These are phyloP conservation scores for Leucoma salicis DNA, from an alignment of 2,888 invertebrate genomes.

Conservation along the genomic window DNA sequence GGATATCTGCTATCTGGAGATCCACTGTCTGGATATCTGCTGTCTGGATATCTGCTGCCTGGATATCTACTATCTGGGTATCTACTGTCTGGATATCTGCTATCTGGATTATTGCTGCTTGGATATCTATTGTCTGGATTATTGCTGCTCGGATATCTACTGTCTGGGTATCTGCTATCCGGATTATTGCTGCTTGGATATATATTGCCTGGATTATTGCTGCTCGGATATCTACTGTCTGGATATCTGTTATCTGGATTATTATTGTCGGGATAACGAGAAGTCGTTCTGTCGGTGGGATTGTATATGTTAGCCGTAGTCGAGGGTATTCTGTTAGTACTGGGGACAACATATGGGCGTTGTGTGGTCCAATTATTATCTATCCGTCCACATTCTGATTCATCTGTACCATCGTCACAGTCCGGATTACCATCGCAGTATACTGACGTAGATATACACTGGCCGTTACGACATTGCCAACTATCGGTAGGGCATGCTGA, in stretches of 20 bases:
- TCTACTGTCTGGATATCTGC: no score
- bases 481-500: constrained; percentile 84
- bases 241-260: neutral
- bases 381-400: constrained; percentile 84
- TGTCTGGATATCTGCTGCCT: neutral
- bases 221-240: neutral
- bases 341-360: neutral
- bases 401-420: constrained; percentile 87
- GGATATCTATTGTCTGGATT: neutral
- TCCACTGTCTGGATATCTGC: neutral
- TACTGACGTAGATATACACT: constrained; percentile 84
- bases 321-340: neutral
- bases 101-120: neutral
- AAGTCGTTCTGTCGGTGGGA: neutral
- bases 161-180: no score
- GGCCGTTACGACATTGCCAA: constrained; percentile 86
- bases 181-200: no score
- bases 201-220: neutral
- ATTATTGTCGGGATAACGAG: neutral
- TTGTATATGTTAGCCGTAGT: neutral
- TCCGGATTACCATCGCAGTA: constrained; percentile 85
- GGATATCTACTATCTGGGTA: no score
- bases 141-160: no score
- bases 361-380: constrained; percentile 1
- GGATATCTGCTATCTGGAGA: neutral